phyloP scores from a whole-genome alignment of 2,888 invertebrate genomes.

The Amblyteles armatorius region DNA sequence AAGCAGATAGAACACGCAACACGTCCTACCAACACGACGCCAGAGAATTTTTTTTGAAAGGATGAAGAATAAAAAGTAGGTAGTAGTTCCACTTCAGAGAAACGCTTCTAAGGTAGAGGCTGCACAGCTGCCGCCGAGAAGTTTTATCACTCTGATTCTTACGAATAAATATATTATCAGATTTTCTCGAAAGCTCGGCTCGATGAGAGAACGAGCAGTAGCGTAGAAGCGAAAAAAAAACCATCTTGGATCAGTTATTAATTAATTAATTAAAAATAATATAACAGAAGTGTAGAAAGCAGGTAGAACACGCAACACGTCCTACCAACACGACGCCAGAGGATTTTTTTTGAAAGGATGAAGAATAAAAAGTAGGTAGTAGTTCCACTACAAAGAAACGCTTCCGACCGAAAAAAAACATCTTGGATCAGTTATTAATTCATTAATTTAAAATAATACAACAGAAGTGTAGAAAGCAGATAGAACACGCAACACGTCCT shows the following conservation, averaged over 20 bases:
- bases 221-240: neutral
- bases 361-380: slow-evolving; percentile 57
- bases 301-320: slow-evolving; percentile 7
- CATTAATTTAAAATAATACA: no score
- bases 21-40: no score
- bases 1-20: no score
- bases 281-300: no score
- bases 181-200: neutral
- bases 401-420: no score
- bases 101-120: slow-evolving; percentile 9
- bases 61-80: slow-evolving; percentile 53
- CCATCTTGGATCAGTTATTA: no score
- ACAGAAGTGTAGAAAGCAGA: no score
- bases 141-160: no score
- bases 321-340: slow-evolving; percentile 3
- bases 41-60: neutral
- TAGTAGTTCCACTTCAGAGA: slow-evolving; percentile 52
- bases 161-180: neutral
- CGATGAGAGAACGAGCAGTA: neutral
- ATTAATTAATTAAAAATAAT: no score
- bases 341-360: slow-evolving; percentile 13
- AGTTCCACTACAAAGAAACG: no score
- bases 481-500: no score
- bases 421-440: no score
- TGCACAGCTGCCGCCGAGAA: slow-evolving; percentile 72